Base-by-base conservation (phyloP, 1,140 invertebrate species). In the Leptonema lineaticorne region DNA sequence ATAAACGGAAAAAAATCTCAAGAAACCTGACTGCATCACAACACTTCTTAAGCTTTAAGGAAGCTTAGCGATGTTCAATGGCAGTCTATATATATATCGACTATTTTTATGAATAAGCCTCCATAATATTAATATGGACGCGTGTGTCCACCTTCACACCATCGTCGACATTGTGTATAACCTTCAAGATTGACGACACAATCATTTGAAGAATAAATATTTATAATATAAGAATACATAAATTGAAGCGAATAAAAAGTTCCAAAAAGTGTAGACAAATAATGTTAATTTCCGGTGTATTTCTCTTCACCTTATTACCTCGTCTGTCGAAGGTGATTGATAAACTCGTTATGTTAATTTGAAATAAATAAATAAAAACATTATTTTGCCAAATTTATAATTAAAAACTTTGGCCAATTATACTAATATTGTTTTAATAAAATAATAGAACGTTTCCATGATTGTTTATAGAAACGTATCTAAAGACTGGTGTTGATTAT, bases 401-500 rank as follows among this genome's bases (percentile, higher is more conserved):
- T 53, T 7, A 22, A 33, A 9, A 33, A n/a, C 33, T 59, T 59
- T 33, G 28, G 33, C 14, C 6, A 30, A 59, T 16, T 33, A 20
- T 22, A 8, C 16, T 30, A 16, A 8, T 8, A 22, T n/a, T 59
- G 33, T 9, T 16, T 30, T 27, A 26, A 29, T 33, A 59, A 16
- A n/a, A n/a, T 59, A 28, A 33, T 59, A 33, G 50, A 24, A 24
- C 27, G 27, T 50, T 64, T 64, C 50, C 62, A 64, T 64, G 62
- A 64, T 64, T 64, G 24, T 64, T 50, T 64, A 64, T 64, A 46
- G 62, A 50, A 64, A 50, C 18, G 14, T 64, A 53, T 64, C 45
- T 18, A 45, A 62, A 62, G 29, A 62, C 30, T 41, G 37, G 30
- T 62, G 45, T 62, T 24, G 24, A 53, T 53, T 22, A 53, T 11